Evolutionary conservation across 2,797 vertebrate genomes (phyloP).

Genomic region (Cirrhinus molitorella): DNA sequence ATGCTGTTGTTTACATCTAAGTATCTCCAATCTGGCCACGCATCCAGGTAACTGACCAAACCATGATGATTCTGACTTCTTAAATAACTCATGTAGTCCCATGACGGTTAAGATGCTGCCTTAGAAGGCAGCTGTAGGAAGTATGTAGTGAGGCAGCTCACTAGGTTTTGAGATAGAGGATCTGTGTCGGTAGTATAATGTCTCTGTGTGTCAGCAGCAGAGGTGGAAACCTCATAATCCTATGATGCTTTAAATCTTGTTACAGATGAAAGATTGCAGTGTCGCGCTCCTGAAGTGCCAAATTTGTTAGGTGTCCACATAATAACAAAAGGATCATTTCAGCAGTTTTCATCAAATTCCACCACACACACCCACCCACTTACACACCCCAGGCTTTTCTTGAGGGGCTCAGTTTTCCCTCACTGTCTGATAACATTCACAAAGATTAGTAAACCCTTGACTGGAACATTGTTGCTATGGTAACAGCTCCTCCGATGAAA

Average conservation of each 20-base stretch:
- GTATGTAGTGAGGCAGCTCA: constrained; percentile 1
- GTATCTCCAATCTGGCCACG: too few relatives aligned
- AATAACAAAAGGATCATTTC: constrained; percentile 30
- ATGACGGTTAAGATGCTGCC: neutral
- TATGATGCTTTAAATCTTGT: constrained; percentile 21
- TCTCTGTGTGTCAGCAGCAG: neutral
- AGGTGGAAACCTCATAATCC: constrained; percentile 19
- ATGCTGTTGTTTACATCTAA: too few relatives aligned
- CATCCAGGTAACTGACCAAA: too few relatives aligned
- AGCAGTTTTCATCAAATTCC: constrained; percentile 24
- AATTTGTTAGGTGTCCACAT: constrained; percentile 24
- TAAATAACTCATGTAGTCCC: neutral
- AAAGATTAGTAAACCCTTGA: constrained; percentile 37
- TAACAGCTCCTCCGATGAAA: constrained; percentile 53
- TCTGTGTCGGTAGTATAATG: constrained; percentile 16
- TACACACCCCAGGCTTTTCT: constrained; percentile 25
- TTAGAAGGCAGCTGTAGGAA: neutral
- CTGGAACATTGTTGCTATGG: constrained; percentile 64
- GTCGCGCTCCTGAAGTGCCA: neutral
- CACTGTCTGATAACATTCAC: constrained; percentile 39
- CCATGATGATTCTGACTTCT: neutral
- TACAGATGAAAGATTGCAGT: constrained; percentile 27
- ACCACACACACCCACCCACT: constrained; percentile 10
- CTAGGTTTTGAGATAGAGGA: neutral
- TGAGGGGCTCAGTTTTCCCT: constrained; percentile 35